Conservation (phyloP, 2,888 invertebrate species). For the Eilema depressum region DNA sequence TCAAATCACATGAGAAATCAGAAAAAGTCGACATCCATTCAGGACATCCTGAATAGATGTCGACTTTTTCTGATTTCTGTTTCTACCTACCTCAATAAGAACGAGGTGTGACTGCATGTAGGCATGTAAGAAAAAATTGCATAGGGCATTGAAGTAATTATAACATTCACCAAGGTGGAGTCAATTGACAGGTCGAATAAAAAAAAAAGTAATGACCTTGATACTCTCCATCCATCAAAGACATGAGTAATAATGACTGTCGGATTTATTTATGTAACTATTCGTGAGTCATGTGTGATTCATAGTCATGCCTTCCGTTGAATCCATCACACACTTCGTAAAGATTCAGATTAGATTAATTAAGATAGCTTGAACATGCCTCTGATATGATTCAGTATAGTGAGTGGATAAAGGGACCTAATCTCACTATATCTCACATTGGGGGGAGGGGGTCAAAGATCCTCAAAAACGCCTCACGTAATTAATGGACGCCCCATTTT, state of each 20-base stretch:
- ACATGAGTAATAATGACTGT: neutral
- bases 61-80: neutral
- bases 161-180: neutral
- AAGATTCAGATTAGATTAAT: slow-evolving; percentile 5
- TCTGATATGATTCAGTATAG: neutral
- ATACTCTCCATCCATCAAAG: neutral
- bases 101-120: neutral
- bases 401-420: neutral
- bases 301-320: slow-evolving; percentile 4
- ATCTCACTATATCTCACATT: neutral
- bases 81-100: no score
- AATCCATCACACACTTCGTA: neutral
- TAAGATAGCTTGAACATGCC: neutral
- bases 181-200: no score
- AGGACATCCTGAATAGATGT: no score
- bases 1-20: no score
- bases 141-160: neutral
- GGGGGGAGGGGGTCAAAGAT: no score
- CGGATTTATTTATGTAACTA: neutral
- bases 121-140: neutral
- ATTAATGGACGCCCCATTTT: no score
- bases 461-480: no score
- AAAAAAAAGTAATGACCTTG: neutral
- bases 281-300: slow-evolving; percentile 3
- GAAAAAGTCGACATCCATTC: no score